phyloP scores from a whole-genome alignment of 2,113 vertebrate species.

The Gymnorhina tibicen region DNA sequence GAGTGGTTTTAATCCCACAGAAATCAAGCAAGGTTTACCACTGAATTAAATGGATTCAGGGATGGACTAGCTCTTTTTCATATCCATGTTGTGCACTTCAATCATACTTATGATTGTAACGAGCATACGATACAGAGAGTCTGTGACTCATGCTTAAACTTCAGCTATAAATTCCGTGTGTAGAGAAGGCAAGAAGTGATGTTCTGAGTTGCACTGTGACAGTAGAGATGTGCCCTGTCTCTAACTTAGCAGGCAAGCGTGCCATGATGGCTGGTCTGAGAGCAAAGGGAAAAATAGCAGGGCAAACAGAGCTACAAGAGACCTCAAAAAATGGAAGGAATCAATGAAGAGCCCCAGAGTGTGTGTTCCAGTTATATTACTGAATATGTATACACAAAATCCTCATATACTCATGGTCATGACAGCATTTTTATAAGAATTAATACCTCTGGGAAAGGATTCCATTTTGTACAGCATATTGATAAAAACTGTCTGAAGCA shows the following conservation, averaged over 20 bases:
- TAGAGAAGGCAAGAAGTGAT: not conserved
- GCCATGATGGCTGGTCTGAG: not conserved
- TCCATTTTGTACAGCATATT: slow-evolving; percentile 77
- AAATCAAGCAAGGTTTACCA: not conserved
- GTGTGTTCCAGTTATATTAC: not conserved
- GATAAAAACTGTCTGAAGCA: slow-evolving; percentile 78
- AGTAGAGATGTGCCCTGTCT: not conserved
- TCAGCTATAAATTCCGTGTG: not conserved
- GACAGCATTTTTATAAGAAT: not conserved
- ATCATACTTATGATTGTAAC: not conserved
- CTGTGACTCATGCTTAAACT: not conserved
- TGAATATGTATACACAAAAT: not conserved
- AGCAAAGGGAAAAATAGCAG: not conserved
- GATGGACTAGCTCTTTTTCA: not conserved
- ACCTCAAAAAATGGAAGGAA: not conserved
- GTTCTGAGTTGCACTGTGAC: not conserved
- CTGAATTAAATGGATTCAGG: not conserved
- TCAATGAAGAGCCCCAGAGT: not conserved
- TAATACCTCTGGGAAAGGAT: slow-evolving; percentile 76
- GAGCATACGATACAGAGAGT: not conserved
- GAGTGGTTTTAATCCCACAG: not conserved
- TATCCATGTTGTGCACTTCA: not conserved
- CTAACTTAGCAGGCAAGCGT: not conserved
- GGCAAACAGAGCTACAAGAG: not conserved
- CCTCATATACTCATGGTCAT: not conserved